phyloP scores from a whole-genome alignment of 2,113 vertebrate species.

The Leptosomus discolor region DNA sequence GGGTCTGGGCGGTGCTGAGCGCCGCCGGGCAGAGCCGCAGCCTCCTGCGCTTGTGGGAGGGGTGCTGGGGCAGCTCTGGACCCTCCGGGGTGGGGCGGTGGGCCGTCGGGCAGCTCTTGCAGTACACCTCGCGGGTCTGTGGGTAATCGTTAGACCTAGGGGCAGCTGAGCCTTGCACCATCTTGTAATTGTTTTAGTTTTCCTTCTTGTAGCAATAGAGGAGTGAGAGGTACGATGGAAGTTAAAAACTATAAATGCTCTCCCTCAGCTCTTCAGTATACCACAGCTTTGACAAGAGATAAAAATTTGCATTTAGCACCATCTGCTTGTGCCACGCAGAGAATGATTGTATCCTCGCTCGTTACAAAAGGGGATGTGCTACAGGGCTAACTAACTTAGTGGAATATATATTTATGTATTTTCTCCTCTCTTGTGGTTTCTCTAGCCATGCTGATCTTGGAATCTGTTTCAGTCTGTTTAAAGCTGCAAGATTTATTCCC shows the following conservation, averaged over 20 bases:
- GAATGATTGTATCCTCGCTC: fast-evolving
- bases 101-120: neutral
- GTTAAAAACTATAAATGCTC: fast-evolving
- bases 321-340: neutral
- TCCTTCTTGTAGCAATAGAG: fast-evolving
- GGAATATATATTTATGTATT: fast-evolving
- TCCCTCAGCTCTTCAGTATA: neutral
- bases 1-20: neutral
- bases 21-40: neutral
- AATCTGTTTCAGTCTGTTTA: neutral
- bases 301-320: neutral
- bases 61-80: fast-evolving
- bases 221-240: fast-evolving
- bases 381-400: neutral
- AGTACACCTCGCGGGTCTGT: fast-evolving
- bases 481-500: neutral
- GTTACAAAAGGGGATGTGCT: neutral
- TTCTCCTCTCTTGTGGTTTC: neutral
- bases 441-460: fast-evolving
- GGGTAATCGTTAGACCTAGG: fast-evolving
- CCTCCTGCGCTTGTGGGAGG: fast-evolving
- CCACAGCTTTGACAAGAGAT: neutral
- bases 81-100: fast-evolving
- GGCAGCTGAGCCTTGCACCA: fast-evolving
- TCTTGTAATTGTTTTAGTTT: fast-evolving